Percentiles rank a stretch among this genome's conserved stretches.
Evolutionary conservation across 2,113 vertebrate genomes (phyloP).

Genomic region (Rattus norvegicus): DNA sequence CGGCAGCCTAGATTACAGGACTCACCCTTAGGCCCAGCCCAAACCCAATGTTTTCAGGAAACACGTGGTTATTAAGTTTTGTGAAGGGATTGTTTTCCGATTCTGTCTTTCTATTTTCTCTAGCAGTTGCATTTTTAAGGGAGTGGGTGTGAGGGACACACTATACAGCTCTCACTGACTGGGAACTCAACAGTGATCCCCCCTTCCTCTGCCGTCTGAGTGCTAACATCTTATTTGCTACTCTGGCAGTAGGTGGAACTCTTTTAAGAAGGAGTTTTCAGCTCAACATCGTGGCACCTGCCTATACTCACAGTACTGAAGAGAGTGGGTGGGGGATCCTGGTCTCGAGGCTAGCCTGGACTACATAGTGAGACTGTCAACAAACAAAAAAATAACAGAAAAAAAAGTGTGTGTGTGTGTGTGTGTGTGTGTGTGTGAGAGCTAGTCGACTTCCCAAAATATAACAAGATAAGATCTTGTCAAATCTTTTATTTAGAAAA

Average conservation of each 20-base stretch:
- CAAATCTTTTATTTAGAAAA: background rate
- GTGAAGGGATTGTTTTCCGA: slow-evolving; percentile 21
- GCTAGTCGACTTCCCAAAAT: slow-evolving; percentile 31
- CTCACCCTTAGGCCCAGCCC: background rate
- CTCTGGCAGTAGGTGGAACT: background rate
- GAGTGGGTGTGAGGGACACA: background rate
- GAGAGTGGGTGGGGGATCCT: background rate
- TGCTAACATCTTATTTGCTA: background rate
- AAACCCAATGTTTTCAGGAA: background rate
- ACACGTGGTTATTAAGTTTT: background rate
- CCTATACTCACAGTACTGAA: background rate
- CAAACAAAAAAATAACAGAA: background rate
- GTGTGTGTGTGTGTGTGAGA: slow-evolving; percentile 3
- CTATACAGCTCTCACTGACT: background rate
- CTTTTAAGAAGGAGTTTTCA: background rate
- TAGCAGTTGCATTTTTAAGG: background rate
- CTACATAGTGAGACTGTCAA: background rate
- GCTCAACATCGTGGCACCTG: background rate
- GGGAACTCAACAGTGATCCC: background rate
- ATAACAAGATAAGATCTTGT: background rate
- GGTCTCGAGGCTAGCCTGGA: background rate
- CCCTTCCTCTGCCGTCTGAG: background rate
- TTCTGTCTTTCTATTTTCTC: background rate
- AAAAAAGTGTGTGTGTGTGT: background rate
- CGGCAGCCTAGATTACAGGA: background rate